Evolutionary conservation across 2,888 invertebrate species (phyloP), one percentile per base, ranked within the genome.

Genomic region (Ichneumoninae sp.): DNA sequence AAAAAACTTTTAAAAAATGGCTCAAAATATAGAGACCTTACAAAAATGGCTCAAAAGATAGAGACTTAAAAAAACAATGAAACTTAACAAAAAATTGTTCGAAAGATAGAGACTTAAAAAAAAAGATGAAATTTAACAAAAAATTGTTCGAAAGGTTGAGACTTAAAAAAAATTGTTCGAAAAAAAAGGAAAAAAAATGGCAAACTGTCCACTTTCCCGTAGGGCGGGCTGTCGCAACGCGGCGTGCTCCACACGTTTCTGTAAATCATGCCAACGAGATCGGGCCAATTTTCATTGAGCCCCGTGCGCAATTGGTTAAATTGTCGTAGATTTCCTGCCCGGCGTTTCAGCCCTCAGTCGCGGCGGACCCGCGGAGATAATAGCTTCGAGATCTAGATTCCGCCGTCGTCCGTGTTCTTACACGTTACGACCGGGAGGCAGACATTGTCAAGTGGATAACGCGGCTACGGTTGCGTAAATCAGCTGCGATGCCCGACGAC

Each of bases 311-410:
- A 90, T 90, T 90, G 89, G 77, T 88, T 89, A 88, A 44, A 90
- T 90, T 89, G 88, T 88, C 85, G 87, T 86, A 85, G 87, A 89
- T 90, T 90, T 90, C 90, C 89, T 86, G 88, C 75, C 83, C 73
- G 76, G 73, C 65, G 30, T 74, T 74, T 74, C 44, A n/a, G 36
- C 60, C 26, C 54, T 40, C 33, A 52, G 60, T 30, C 6, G 16
- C 36, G 47, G 0, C 8, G 22, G 44, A 54, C 13, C 44, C 26
- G 19, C 8, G 54, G 40, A 40, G 8, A 63, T 73, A 84, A 84
- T 74, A 84, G 74, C 73, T 65, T 70, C 74, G 84, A 81, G 84
- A 84, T 78, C 81, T 84, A 81, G 81, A 84, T 84, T 75, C 78
- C 80, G 60, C 76, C 65, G 80, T 83, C 68, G 50, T 44, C 30